These are phyloP conservation scores for Hormaphis cornu DNA, from an alignment of 1,140 invertebrate genomes.

Conservation along the genomic window DNA sequence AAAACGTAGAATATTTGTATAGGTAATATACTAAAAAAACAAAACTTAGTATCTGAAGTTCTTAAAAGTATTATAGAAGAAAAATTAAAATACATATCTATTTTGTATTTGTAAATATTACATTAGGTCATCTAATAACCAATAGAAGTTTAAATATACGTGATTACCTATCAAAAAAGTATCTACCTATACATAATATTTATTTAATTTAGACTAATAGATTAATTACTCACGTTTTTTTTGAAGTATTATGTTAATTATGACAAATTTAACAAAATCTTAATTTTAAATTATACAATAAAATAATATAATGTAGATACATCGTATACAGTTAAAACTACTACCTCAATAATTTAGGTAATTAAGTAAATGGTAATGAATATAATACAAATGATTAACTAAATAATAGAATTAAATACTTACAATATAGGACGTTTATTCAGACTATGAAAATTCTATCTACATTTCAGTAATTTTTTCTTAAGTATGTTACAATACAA, in stretches of 20 bases:
- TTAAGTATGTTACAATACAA: neutral
- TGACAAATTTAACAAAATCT: neutral
- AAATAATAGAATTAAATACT: neutral
- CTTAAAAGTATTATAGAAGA: too few relatives aligned
- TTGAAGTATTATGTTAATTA: neutral
- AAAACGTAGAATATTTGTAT: too few relatives aligned
- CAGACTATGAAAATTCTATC: slow-evolving; percentile 1
- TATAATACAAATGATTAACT: neutral
- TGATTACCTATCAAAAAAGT: neutral
- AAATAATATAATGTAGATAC: neutral
- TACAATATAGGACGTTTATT: slow-evolving; percentile 3
- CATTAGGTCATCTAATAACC: too few relatives aligned
- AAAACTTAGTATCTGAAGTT: too few relatives aligned
- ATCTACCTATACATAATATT: too few relatives aligned
- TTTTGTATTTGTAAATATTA: too few relatives aligned
- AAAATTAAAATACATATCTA: too few relatives aligned
- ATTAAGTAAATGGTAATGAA: neutral
- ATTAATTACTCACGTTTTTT: neutral
- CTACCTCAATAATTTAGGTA: neutral
- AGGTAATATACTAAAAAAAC: too few relatives aligned
- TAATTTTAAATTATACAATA: neutral
- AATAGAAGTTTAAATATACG: too few relatives aligned
- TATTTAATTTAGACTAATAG: neutral
- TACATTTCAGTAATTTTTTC: neutral
- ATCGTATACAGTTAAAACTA: neutral